These are phyloP conservation scores for Smittia sp. DNA, from an alignment of 2,888 invertebrate species.

Conservation along the genomic window DNA sequence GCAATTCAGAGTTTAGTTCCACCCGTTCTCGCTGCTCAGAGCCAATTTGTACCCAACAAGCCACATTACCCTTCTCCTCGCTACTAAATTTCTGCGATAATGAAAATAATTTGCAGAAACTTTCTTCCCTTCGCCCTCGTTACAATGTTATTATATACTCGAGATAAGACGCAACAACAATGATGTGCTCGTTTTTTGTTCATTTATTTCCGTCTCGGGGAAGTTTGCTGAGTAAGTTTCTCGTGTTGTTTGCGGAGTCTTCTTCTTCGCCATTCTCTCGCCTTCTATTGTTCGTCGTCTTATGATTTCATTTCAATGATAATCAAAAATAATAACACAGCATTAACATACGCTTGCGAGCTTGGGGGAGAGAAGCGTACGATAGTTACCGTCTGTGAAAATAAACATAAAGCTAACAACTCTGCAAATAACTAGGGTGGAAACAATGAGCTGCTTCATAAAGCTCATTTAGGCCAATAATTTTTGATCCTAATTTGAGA, in stretches of 20 bases:
- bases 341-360: conserved; percentile 31
- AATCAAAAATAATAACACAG: conserved; percentile 41
- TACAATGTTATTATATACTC: conserved; percentile 11
- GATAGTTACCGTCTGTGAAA: conserved; percentile 35
- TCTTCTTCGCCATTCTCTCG: neutral
- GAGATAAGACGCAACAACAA: conserved; percentile 4
- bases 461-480: conserved; percentile 41
- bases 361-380: neutral
- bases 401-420: conserved; percentile 38
- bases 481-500: conserved; percentile 40
- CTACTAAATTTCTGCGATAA: conserved; percentile 31
- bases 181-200: neutral
- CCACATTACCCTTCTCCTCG: conserved; percentile 16
- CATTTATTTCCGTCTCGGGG: conserved; percentile 13
- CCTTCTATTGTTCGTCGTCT: conserved; percentile 18
- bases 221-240: conserved; percentile 15
- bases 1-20: neutral
- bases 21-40: neutral
- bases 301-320: conserved; percentile 30
- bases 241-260: conserved; percentile 7
- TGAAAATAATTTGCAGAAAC: conserved; percentile 35
- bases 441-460: conserved; percentile 38
- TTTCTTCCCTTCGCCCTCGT: neutral
- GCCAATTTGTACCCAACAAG: conserved; percentile 7
- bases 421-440: conserved; percentile 20